Conservation (phyloP, 2,888 invertebrate genomes). For the Mythimna ferrago region DNA sequence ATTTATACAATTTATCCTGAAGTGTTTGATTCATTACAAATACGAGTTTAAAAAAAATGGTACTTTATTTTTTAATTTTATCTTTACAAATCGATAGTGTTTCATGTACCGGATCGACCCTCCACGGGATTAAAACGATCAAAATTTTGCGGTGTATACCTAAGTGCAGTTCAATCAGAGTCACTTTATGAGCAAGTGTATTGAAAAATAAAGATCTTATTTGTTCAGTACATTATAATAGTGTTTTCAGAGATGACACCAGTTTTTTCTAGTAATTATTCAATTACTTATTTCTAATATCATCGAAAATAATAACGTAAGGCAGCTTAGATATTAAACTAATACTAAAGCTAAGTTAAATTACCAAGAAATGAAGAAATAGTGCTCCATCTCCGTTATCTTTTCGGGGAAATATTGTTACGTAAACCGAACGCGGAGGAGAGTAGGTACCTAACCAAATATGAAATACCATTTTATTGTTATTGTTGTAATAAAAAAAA, state of each 20-base stretch:
- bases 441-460: not conserved
- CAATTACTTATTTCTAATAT: conserved; percentile 6
- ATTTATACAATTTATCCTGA: too few species aligned
- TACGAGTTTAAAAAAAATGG: too few species aligned
- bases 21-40: too few species aligned
- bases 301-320: not conserved
- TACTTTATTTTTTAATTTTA: too few species aligned
- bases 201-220: not conserved
- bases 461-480: not conserved
- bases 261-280: not conserved
- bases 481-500: not conserved
- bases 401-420: not conserved
- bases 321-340: not conserved
- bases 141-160: too few species aligned
- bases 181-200: too few species aligned
- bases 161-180: too few species aligned
- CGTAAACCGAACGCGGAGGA: not conserved
- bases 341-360: not conserved
- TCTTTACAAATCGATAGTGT: too few species aligned
- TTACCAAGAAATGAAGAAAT: not conserved
- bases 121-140: too few species aligned
- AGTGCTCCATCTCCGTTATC: too few species aligned
- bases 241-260: not conserved
- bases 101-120: too few species aligned
- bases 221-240: not conserved